phyloP scores from a whole-genome alignment of 2,888 invertebrate genomes.

The Lasioglossum zephyrum region DNA sequence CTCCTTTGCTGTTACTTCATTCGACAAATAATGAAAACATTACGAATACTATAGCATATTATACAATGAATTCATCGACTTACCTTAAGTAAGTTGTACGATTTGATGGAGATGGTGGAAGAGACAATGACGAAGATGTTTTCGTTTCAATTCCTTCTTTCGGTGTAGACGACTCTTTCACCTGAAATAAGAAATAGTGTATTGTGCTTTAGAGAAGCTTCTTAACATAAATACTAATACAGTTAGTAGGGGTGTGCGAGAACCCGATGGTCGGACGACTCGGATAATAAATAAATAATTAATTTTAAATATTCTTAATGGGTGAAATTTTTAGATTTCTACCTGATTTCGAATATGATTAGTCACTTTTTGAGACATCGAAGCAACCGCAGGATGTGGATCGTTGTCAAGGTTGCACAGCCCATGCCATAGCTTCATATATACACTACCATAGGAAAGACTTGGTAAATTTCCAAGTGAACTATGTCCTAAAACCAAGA shows the following conservation, averaged over 20 bases:
- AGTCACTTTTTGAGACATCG: constrained; percentile 92
- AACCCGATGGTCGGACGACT: too few relatives aligned
- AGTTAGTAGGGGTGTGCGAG: too few relatives aligned
- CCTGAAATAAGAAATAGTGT: constrained; percentile 69
- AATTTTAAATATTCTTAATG: too few relatives aligned
- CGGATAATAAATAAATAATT: too few relatives aligned
- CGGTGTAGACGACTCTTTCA: constrained; percentile 83
- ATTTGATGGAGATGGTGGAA: constrained; percentile 87
- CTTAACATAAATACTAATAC: neutral
- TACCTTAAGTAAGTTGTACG: constrained; percentile 85
- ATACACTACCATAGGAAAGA: constrained; percentile 90
- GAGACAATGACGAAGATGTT: constrained; percentile 85
- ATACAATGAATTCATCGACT: constrained; percentile 35
- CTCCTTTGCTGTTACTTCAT: constrained; percentile 81
- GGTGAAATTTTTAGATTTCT: constrained; percentile 76
- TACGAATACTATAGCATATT: constrained; percentile 1
- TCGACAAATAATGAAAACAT: constrained; percentile 23
- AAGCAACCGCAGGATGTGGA: constrained; percentile 93
- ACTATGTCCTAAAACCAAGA: constrained; percentile 78
- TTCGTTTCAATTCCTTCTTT: constrained; percentile 84
- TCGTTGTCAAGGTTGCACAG: constrained; percentile 92
- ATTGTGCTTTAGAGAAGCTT: neutral
- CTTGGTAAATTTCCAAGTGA: constrained; percentile 85
- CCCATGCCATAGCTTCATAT: constrained; percentile 95
- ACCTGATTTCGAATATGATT: constrained; percentile 92